Evolutionary conservation across 2,888 invertebrate genomes (phyloP).

Genomic region (Furcula furcula): DNA sequence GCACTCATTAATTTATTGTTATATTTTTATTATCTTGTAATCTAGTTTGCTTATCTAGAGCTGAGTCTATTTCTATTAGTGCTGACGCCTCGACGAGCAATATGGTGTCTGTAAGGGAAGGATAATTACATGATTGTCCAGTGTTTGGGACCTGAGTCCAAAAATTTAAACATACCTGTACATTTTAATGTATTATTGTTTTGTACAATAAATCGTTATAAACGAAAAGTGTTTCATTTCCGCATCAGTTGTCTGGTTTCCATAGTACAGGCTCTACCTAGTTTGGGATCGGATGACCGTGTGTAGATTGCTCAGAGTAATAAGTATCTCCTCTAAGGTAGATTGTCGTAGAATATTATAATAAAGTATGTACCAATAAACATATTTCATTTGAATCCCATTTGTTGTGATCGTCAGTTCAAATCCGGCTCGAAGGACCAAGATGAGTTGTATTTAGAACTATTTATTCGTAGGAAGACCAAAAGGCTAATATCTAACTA

Average conservation of each 20-base stretch:
- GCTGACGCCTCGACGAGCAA: conserved; percentile 81
- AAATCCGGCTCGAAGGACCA: no score
- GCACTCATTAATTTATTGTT: conserved; percentile 80
- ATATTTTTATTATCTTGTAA: conserved; percentile 75
- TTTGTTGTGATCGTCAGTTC: no score
- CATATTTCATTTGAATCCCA: no score
- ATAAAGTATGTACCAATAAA: no score
- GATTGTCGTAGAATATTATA: no score
- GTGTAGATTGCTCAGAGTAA: no score
- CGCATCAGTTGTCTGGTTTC: no score
- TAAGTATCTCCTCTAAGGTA: no score
- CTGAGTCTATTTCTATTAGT: conserved; percentile 79
- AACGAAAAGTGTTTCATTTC: conserved; percentile 67
- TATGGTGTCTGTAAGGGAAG: conserved; percentile 80
- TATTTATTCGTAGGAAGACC: no score
- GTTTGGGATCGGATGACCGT: no score
- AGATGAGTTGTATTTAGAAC: neutral
- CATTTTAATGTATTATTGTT: conserved; percentile 83
- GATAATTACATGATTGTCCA: conserved; percentile 75
- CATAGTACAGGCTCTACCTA: no score
- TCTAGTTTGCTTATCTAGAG: conserved; percentile 80
- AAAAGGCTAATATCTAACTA: no score
- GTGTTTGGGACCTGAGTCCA: conserved; percentile 80
- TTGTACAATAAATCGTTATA: conserved; percentile 83
- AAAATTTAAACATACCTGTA: conserved; percentile 82